Evolutionary conservation across 2,797 vertebrate genomes (phyloP), one percentile per base, ranked within the genome.

Genomic region (Argya squamiceps): DNA sequence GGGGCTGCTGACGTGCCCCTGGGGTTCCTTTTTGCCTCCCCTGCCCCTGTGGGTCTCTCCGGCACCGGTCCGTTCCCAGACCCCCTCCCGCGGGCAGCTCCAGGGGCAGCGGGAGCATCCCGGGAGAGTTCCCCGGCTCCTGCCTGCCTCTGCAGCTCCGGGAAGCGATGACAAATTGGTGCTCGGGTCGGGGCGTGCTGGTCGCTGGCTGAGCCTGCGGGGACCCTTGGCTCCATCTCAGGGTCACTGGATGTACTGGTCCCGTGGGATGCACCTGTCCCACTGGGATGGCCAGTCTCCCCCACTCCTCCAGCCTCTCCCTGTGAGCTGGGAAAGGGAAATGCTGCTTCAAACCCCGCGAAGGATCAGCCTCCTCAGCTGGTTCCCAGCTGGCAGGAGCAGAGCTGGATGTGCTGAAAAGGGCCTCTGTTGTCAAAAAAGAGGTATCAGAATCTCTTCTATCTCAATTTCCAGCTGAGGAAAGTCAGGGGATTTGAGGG

Each of bases 121-220:
- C 2, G 3, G 14, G 43, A 30, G 16, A 7, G 44, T 1, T 5
- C 1, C 23, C 53, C 3, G 2, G 67, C 43, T 69, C 55, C 63
- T 15, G 47, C 5, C 4, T 2, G 17, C 56, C 63, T 76, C 50
- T 12, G 67, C 58, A 10, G 49, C 67, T 73, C 16, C 2, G 62
- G 30, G 44, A 14, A 64, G 10, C 2, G 6, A 18, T 19, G 7
- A 23, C 9, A 77, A 52, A 80, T 3, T 0, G 0, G 8, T 29
- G 49, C 22, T 36, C 24, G 1, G 2, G 6, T 15, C 7, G 3
- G 12, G 39, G 12, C 0, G 0, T 26, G 32, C 41, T 29, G 62
- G 15, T 34, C 16, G n/a, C 53, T 29, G 24, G 5, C 30, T 47
- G 50, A 82, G 30, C 24, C 53, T 26, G 43, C 17, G 26, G 44